phyloP scores from a whole-genome alignment of 2,797 vertebrate genomes.

The Psittacula echo region DNA sequence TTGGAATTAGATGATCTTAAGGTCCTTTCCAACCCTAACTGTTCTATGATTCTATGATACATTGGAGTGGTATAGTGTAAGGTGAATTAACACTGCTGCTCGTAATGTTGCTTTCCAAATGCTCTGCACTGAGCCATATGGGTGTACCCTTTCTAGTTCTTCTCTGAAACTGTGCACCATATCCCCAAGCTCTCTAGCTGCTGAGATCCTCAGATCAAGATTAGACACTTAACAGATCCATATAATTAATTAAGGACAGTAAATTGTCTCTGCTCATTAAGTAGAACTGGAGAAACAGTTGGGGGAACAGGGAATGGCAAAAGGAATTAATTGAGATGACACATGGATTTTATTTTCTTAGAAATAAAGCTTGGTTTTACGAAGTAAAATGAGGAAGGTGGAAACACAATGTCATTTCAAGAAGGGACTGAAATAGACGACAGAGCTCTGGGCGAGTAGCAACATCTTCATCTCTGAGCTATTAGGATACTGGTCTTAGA shows the following conservation, averaged over 20 bases:
- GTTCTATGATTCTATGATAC: not conserved
- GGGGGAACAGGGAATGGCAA: not conserved
- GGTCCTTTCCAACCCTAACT: not conserved
- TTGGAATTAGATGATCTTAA: not conserved
- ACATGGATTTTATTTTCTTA: not conserved
- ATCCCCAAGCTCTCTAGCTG: not conserved
- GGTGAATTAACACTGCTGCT: not conserved
- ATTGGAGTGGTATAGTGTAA: not conserved
- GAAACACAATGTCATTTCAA: not conserved
- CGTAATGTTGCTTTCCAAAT: not conserved
- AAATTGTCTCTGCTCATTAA: not conserved
- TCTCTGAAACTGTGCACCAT: not conserved
- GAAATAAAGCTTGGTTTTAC: not conserved
- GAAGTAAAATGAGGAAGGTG: not conserved
- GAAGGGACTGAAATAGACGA: not conserved
- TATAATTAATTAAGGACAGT: not conserved
- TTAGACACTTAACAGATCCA: not conserved
- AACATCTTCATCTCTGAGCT: not conserved
- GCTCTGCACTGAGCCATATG: rapidly evolving
- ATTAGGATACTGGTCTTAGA: not conserved
- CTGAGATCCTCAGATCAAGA: not conserved
- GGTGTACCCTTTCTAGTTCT: not conserved
- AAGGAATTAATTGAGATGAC: not conserved
- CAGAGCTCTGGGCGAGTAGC: not conserved
- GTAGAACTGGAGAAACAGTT: not conserved